Percentiles rank a stretch among this genome's conserved stretches.
Conservation (phyloP, 2,113 vertebrate genomes). For the Gyps fulvus region DNA sequence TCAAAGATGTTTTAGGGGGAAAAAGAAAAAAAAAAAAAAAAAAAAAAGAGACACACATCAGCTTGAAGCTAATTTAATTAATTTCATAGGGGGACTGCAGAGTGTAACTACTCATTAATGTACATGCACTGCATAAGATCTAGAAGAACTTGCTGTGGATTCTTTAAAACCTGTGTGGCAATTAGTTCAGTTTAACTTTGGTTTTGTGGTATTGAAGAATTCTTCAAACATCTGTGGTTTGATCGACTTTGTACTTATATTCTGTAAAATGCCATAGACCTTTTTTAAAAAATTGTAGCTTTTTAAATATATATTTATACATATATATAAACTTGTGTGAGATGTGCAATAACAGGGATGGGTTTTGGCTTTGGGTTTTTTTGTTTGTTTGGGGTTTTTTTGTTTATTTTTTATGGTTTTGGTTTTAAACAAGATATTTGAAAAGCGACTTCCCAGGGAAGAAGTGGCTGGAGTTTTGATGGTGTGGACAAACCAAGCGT, state of each 20-base stretch:
- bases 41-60: neutral
- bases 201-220: neutral
- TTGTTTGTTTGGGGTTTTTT: neutral
- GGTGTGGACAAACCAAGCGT: neutral
- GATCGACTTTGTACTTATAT: conserved; percentile 57
- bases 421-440: conserved; percentile 42
- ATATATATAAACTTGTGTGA: conserved; percentile 52
- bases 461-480: neutral
- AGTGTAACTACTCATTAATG: neutral
- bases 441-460: neutral
- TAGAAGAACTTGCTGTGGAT: neutral
- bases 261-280: conserved; percentile 65
- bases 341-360: conserved; percentile 74
- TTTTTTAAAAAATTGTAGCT: neutral
- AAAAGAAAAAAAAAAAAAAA: too few relatives aligned
- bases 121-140: neutral
- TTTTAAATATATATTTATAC: neutral
- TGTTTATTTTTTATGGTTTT: neutral
- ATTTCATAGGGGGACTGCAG: neutral
- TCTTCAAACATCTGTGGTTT: conserved; percentile 54
- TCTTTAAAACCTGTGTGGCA: conserved; percentile 67
- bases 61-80: neutral
- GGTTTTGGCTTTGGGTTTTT: neutral
- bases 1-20: neutral
- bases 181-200: conserved; percentile 15